Percentiles rank a stretch among this genome's conserved stretches.
These are phyloP conservation scores for Adoxophyes honmai DNA, from an alignment of 1,140 invertebrate species.

Conservation along the genomic window DNA sequence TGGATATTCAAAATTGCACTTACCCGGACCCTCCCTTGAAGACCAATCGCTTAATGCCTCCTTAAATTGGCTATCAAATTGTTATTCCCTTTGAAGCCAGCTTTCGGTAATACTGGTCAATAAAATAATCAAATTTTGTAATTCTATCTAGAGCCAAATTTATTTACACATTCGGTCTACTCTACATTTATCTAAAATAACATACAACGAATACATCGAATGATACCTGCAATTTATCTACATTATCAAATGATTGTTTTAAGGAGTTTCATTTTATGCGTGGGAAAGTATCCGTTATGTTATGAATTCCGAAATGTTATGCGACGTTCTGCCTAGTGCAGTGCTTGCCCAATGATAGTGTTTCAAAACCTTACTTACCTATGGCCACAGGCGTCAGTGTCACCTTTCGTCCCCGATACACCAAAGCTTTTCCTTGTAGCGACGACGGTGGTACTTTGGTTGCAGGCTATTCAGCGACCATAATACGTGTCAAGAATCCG, in stretches of 20 bases:
- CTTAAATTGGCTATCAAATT: background rate
- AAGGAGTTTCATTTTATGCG: no score
- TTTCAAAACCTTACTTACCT: slow-evolving; percentile 25
- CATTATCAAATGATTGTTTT: no score
- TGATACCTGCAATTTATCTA: no score
- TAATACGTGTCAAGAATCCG: slow-evolving; percentile 34
- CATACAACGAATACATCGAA: no score
- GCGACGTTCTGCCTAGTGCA: background rate
- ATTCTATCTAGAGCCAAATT: no score
- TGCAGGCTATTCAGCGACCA: slow-evolving; percentile 68
- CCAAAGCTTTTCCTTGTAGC: slow-evolving; percentile 55
- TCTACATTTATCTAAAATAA: no score
- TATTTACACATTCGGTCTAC: no score
- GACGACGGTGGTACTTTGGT: slow-evolving; percentile 34
- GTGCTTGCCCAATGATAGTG: slow-evolving; percentile 24
- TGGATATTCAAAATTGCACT: slow-evolving; percentile 12
- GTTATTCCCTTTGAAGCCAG: no score
- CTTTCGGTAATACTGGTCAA: no score
- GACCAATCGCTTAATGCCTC: background rate
- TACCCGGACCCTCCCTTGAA: background rate
- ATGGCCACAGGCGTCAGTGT: slow-evolving; percentile 61
- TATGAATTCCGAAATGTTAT: background rate
- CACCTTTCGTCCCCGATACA: slow-evolving; percentile 62
- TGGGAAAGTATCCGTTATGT: no score
- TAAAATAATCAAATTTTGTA: no score